Base-by-base conservation (phyloP, 2,113 vertebrate genomes). In the Silurus meridionalis region DNA sequence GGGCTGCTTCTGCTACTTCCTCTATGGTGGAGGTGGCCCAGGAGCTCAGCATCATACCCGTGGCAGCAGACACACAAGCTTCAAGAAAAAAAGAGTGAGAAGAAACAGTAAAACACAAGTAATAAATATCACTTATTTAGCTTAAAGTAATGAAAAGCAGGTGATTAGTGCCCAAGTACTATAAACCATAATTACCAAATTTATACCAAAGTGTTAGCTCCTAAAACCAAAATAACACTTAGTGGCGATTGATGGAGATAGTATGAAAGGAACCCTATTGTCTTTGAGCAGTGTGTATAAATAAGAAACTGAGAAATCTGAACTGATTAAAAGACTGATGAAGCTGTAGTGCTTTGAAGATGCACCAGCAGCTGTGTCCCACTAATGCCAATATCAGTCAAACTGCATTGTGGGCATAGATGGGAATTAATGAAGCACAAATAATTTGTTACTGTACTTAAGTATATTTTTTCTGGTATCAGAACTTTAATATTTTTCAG, bases 21-120 rank as follows among this genome's bases (percentile, higher is more conserved):
- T 99, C 98, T 3, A 99, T 96, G 1, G 96, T 96, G 5, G 96
- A 97, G 3, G 98, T 99, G 50, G 98, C 96, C 97, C 97, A 99
- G 78, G 98, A 97, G 78, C 98, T 99, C 90, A 99, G 93, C 97
- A 98, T 98, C 98, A 99, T 99, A 7, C 96, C 98, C 0, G 95
- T 98, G 4, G 95, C 96, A 88, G 93, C 8, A 0, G 96, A 92
- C 25, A 83, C 88, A 91, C 97, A 98, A 71, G 97, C 98, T 99
- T 91, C 67, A 88, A 48, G 15, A 14, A 89, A 6, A 87, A 9
- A 50, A 46, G 55, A 77, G n/a, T 8, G 48, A 69, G 2, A 57
- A 57, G 14, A 6, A 57, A 71, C 4, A 63, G 8, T 19, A 13
- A 37, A 50, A 23, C 69, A 50, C 46, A 9, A 11, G 71, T 10